These are phyloP conservation scores for Hippopotamyrus pictus DNA, from an alignment of 2,797 vertebrate species.

Conservation along the genomic window DNA sequence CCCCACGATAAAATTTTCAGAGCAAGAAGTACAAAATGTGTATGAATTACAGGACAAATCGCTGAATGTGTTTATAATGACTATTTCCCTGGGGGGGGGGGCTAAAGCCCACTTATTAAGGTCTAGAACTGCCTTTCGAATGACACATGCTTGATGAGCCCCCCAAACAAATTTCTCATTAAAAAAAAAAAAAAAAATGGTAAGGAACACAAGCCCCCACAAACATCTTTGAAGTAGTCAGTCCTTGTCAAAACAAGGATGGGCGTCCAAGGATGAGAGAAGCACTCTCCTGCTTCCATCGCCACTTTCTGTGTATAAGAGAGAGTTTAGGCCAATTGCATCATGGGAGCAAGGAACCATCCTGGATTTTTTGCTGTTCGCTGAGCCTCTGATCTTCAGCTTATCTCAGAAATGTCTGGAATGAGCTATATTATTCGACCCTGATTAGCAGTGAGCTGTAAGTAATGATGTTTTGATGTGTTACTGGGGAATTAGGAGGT, in stretches of 20 bases:
- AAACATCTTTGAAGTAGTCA: background rate
- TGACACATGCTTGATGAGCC: background rate
- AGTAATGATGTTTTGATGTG: slow-evolving; percentile 4
- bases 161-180: background rate
- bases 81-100: background rate
- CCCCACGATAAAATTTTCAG: background rate
- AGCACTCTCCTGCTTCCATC: background rate
- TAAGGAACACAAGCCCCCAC: background rate
- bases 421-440: background rate
- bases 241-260: background rate
- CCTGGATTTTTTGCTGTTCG: background rate
- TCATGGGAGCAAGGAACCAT: background rate
- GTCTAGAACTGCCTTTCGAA: background rate
- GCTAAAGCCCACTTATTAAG: background rate
- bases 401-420: background rate
- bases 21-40: background rate
- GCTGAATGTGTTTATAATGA: background rate
- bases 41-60: background rate
- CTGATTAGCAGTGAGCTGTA: background rate
- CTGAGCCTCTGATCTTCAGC: background rate
- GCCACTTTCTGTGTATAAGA: background rate
- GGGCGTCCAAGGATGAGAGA: background rate
- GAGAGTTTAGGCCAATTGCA: background rate
- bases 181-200: background rate
- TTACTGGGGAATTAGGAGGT: background rate